Conservation (phyloP, 2,888 invertebrate genomes). For the Philonicus albiceps region DNA sequence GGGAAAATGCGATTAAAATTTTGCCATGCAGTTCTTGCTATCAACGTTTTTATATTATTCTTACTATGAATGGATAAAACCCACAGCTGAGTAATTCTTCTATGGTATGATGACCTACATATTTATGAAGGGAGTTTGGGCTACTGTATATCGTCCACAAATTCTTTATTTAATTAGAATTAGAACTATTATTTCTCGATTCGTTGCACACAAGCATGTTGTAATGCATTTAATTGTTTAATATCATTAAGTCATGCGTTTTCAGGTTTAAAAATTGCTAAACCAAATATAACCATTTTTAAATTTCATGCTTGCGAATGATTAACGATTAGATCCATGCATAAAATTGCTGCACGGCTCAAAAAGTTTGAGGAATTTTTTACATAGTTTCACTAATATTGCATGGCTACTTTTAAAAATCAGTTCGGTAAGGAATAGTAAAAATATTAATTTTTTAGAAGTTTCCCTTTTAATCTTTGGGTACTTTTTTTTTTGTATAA, state of each 20-base stretch:
- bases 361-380: too few relatives aligned
- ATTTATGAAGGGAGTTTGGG: background rate
- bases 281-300: too few relatives aligned
- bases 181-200: background rate
- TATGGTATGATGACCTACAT: background rate
- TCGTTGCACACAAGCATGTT: background rate
- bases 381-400: too few relatives aligned
- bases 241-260: background rate
- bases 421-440: too few relatives aligned
- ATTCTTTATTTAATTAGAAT: too few relatives aligned
- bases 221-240: background rate
- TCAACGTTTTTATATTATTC: background rate
- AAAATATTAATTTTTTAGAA: too few relatives aligned
- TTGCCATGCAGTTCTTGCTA: background rate
- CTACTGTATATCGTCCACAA: too few relatives aligned
- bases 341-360: too few relatives aligned
- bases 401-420: too few relatives aligned
- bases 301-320: too few relatives aligned
- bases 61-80: background rate
- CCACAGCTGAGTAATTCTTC: background rate
- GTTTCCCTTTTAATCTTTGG: too few relatives aligned
- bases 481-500: background rate
- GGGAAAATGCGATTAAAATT: background rate
- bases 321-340: too few relatives aligned
- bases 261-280: background rate